These are phyloP conservation scores for Thecophora atra DNA, from an alignment of 2,888 invertebrate species.

Conservation along the genomic window DNA sequence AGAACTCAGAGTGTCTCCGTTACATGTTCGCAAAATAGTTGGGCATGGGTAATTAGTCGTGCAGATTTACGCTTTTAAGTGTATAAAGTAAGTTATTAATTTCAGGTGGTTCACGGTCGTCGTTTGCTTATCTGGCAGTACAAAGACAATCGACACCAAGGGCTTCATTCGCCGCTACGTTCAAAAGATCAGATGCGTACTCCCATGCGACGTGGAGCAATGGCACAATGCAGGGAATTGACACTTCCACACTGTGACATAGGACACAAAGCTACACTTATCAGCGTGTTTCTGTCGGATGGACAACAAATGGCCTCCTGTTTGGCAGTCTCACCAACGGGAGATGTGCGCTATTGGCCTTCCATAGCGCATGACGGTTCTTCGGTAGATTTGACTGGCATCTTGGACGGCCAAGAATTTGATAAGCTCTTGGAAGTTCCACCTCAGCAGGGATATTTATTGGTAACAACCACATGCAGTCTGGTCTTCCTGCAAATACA, in stretches of 20 bases:
- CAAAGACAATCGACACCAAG: constrained; percentile 63
- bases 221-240: constrained; percentile 82
- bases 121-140: constrained; percentile 87
- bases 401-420: constrained; percentile 89
- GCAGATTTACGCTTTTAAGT: not conserved
- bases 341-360: constrained; percentile 90
- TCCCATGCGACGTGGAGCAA: constrained; percentile 65
- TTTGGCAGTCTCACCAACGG: constrained; percentile 93
- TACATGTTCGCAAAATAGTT: constrained; percentile 68
- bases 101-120: constrained; percentile 85
- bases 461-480: constrained; percentile 92
- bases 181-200: constrained; percentile 56
- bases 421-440: constrained; percentile 76
- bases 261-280: constrained; percentile 87
- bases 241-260: constrained; percentile 91
- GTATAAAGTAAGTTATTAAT: not conserved
- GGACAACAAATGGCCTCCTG: constrained; percentile 80
- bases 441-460: constrained; percentile 78
- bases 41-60: constrained; percentile 67
- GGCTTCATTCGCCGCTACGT: constrained; percentile 50
- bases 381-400: constrained; percentile 84
- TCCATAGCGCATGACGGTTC: constrained; percentile 88
- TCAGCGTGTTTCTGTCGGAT: constrained; percentile 74
- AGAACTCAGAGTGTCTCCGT: constrained; percentile 68
- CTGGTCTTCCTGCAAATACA: constrained; percentile 77